These are phyloP conservation scores for Eumeta japonica DNA, from an alignment of 1,140 invertebrate species.

Conservation along the genomic window DNA sequence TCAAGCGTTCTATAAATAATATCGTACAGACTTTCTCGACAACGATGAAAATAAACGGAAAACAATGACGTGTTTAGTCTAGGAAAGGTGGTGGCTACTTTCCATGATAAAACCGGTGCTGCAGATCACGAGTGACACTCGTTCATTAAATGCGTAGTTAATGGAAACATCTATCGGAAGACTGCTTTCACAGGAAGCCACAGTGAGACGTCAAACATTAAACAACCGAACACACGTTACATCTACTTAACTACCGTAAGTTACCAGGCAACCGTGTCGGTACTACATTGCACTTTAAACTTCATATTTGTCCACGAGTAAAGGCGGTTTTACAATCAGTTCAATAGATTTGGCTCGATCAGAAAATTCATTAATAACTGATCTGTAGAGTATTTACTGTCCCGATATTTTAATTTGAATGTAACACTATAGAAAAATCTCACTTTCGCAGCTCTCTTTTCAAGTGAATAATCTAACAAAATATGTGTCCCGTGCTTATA, in stretches of 20 bases:
- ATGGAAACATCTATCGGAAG: slow-evolving; percentile 55
- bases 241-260: slow-evolving; percentile 45
- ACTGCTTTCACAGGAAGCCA: slow-evolving; percentile 55
- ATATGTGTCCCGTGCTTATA: no score
- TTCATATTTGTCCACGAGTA: slow-evolving; percentile 40
- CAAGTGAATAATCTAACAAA: no score
- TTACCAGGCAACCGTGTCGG: slow-evolving; percentile 26
- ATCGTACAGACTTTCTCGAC: no score
- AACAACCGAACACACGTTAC: slow-evolving; percentile 24
- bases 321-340: slow-evolving; percentile 51
- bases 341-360: slow-evolving; percentile 51
- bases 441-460: no score
- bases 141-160: slow-evolving; percentile 51
- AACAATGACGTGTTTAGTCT: no score
- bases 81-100: no score
- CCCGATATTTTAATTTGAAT: slow-evolving; percentile 15
- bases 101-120: no score
- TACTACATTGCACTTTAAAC: slow-evolving; percentile 37
- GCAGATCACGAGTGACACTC: no score
- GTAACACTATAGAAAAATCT: slow-evolving; percentile 26
- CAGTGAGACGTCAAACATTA: slow-evolving; percentile 45
- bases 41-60: no score
- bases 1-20: slow-evolving; percentile 50
- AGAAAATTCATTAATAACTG: slow-evolving; percentile 35
- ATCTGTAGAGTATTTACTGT: slow-evolving; percentile 43